Percentiles rank a stretch among this genome's conserved stretches.
These are phyloP conservation scores for Microctenopoma lineatum DNA, from an alignment of 2,797 vertebrate genomes.

Conservation along the genomic window DNA sequence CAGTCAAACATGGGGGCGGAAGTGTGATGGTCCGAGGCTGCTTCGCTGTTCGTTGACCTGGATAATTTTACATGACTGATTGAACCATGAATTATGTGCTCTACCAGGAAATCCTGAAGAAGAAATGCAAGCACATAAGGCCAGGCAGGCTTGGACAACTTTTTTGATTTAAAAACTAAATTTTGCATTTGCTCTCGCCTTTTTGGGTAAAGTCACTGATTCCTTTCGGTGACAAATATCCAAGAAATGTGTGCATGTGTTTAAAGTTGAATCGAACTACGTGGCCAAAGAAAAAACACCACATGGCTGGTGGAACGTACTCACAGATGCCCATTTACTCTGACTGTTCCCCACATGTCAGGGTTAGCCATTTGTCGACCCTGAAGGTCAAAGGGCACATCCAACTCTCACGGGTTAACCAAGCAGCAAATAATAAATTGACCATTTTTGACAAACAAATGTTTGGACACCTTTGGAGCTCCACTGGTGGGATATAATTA, in stretches of 20 bases:
- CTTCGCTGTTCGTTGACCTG: too few species aligned
- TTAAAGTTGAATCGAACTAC: not conserved
- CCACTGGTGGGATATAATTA: slow-evolving; percentile 47
- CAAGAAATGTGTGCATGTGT: not conserved
- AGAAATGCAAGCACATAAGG: too few species aligned
- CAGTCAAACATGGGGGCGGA: too few species aligned
- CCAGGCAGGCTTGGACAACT: too few species aligned
- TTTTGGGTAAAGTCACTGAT: too few species aligned
- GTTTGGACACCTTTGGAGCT: slow-evolving; percentile 13
- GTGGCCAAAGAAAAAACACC: slow-evolving; percentile 29
- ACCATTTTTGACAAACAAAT: slow-evolving; percentile 62
- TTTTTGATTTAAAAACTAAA: too few species aligned
- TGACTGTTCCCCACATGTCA: slow-evolving; percentile 73
- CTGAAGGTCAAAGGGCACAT: slow-evolving; percentile 65
- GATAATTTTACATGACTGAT: too few species aligned
- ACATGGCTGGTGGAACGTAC: slow-evolving; percentile 33
- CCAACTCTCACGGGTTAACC: slow-evolving; percentile 64
- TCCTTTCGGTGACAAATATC: too few species aligned
- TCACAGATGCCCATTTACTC: slow-evolving; percentile 61
- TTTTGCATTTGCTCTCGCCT: too few species aligned
- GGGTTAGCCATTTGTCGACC: slow-evolving; percentile 66
- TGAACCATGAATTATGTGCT: too few species aligned
- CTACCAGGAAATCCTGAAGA: too few species aligned
- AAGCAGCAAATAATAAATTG: slow-evolving; percentile 72
- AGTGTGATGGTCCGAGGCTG: too few species aligned